Evolutionary conservation across 2,797 vertebrate genomes (phyloP), one percentile per base, ranked within the genome.

Genomic region (Dendrocincla fuliginosa): DNA sequence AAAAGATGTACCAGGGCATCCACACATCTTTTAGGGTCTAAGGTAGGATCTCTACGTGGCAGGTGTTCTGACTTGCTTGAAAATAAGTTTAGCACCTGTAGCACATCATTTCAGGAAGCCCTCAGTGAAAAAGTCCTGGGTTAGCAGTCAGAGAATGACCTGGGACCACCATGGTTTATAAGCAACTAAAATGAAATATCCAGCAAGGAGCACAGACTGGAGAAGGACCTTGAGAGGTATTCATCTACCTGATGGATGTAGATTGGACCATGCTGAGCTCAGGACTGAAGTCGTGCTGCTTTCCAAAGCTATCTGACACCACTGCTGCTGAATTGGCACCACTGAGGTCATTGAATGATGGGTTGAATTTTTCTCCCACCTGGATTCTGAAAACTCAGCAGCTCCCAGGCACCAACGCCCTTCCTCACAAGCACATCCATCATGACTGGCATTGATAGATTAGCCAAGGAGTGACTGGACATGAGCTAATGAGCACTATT

Each of bases 331-430:
- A 94, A 69, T 11, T 78, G 50, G 73, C 91, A 88, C 33, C 8
- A 8, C 63, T 64, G 64, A 90, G 19, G 24, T 47, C 81, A 79
- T 19, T 93, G 76, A 95, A 53, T 53, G 73, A 91, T 73, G 87
- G 44, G 61, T 6, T 92, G 53, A 52, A 91, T 88, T 95, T 86
- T 90, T 89, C 78, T 85, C 87, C 47, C 74, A 94, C 94, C 77
- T 93, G 87, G 35, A 73, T 95, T 95, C 84, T 91, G 91, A 97
- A 64, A 73, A 73, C 70, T 96, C 91, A 94, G 93, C 92, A 95
- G 69, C 82, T 91, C 65, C 15, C 77, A 78, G 79, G 55, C 76
- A 85, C 76, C 74, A 82, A 61, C 12, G 0, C 63, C 77, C 85
- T 90, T 84, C 83, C 87, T 70, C 91, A 42, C 59, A 37, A 57